Evolutionary conservation across 2,888 invertebrate genomes (phyloP).

Genomic region (Ypsolopha scabrella): DNA sequence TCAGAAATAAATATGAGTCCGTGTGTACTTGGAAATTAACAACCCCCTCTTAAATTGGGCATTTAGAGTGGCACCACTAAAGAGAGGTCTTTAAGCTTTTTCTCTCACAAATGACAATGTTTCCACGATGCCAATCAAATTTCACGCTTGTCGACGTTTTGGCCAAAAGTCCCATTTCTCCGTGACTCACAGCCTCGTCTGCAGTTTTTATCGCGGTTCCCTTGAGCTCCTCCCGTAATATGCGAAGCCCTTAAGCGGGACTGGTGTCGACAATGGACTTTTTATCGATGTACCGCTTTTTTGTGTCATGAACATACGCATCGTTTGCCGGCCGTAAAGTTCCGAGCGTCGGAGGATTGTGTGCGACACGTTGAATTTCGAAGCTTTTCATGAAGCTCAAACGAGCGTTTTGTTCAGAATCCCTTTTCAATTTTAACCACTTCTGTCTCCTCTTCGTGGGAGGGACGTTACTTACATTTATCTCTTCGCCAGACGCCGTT

Average conservation of each 20-base stretch:
- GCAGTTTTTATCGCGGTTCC: constrained; percentile 51
- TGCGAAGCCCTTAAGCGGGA: constrained; percentile 25
- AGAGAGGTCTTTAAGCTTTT: neutral
- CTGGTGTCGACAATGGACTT: constrained; percentile 52
- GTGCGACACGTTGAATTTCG: constrained; percentile 31
- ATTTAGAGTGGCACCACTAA: neutral
- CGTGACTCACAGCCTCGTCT: constrained; percentile 27
- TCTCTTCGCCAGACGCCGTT: constrained; percentile 3
- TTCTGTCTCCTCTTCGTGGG: neutral
- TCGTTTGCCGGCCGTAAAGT: constrained; percentile 51
- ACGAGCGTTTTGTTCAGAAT: constrained; percentile 13
- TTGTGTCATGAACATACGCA: constrained; percentile 41
- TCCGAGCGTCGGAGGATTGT: constrained; percentile 25
- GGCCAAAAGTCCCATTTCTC: constrained; percentile 32
- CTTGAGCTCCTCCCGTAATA: constrained; percentile 45
- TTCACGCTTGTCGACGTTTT: constrained; percentile 38
- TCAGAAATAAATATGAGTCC: too few species aligned
- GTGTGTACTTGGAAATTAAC: too few species aligned
- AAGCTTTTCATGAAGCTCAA: constrained; percentile 27
- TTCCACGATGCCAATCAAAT: constrained; percentile 39
- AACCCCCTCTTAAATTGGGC: neutral
- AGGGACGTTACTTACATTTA: constrained; percentile 1
- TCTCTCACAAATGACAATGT: constrained; percentile 15
- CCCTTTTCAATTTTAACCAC: constrained; percentile 22
- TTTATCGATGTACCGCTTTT: constrained; percentile 49